Percentiles rank a stretch among this genome's conserved stretches.
phyloP scores from a whole-genome alignment of 1,140 invertebrate genomes.

The Danaus melanippus region DNA sequence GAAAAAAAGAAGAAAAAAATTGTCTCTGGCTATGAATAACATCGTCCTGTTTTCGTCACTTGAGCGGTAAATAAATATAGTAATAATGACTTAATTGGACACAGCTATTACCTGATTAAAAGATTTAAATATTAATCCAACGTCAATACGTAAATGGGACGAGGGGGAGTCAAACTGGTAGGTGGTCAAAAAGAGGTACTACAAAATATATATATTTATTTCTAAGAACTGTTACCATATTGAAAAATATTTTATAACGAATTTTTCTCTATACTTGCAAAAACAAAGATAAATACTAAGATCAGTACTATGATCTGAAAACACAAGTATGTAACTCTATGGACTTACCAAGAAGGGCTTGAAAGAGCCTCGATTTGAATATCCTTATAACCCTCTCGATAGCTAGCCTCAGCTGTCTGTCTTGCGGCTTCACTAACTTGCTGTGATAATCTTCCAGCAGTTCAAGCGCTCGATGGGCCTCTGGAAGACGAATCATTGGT shows the following conservation, averaged over 20 bases:
- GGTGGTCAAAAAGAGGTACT: too few relatives aligned
- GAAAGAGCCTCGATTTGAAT: conserved; percentile 97
- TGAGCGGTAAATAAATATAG: neutral
- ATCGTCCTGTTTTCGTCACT: neutral
- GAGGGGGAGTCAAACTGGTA: too few relatives aligned
- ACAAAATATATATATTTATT: too few relatives aligned
- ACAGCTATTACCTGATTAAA: too few relatives aligned
- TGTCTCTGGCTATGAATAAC: conserved; percentile 10
- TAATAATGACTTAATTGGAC: too few relatives aligned
- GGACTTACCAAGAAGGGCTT: conserved; percentile 94
- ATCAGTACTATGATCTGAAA: too few relatives aligned
- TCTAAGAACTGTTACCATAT: too few relatives aligned
- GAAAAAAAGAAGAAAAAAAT: neutral
- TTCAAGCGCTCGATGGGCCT: conserved; percentile 97
- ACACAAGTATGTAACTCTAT: neutral
- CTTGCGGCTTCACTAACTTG: conserved; percentile 91
- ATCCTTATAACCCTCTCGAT: conserved; percentile 98
- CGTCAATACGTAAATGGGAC: too few relatives aligned
- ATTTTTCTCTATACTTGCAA: too few relatives aligned
- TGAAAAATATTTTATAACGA: too few relatives aligned
- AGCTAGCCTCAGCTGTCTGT: conserved; percentile 93
- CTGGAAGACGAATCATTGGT: conserved; percentile 73
- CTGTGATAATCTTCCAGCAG: conserved; percentile 97
- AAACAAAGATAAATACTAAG: too few relatives aligned
- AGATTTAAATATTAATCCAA: too few relatives aligned